Evolutionary conservation across 1,140 invertebrate genomes (phyloP), one percentile per base, ranked within the genome.

Genomic region (Dinothrombium tinctorium): DNA sequence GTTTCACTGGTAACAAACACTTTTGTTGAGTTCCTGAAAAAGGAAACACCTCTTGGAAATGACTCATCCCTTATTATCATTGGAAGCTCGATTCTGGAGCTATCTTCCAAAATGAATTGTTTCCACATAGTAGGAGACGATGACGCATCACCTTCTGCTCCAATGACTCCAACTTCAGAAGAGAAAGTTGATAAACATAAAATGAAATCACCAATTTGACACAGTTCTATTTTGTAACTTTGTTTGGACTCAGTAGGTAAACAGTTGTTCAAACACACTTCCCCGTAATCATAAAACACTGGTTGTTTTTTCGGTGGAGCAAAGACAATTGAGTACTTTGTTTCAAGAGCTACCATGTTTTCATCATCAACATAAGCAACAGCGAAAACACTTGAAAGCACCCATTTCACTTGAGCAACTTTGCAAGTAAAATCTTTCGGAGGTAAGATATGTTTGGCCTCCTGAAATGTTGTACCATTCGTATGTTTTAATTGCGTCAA

Each of bases 401-500:
- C n/a, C 45, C 45, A 46, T 14, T 32, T 29, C 23, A 46, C 37
- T 7, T 24, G 26, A 4, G n/a, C 15, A 3, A 39, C 23, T 21
- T 43, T 28, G 22, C 19, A 38, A 4, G 12, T 9, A 8, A 46
- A 25, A 11, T 31, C 28, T 5, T 37, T 19, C 1, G 36, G 28
- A 6, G 36, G 25, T 12, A n/a, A 9, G 19, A 42, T 41, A 2
- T 32, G 24, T 28, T 40, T 42, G 3, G 33, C 41, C 21, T 39
- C 25, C 9, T 23, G 9, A 25, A 43, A 46, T 23, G 12, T 11
- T 21, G 25, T 20, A 29, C 37, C 39, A 24, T 32, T 33, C 51
- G 77, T 74, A 14, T 77, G 78, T 57, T 83, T 82, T 51, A 73
- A 78, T 51, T 87, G 81, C 24, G 65, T 69, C 14, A 87, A 57